Conservation (phyloP, 2,888 invertebrate species). For the Drosophila setosimentum region DNA sequence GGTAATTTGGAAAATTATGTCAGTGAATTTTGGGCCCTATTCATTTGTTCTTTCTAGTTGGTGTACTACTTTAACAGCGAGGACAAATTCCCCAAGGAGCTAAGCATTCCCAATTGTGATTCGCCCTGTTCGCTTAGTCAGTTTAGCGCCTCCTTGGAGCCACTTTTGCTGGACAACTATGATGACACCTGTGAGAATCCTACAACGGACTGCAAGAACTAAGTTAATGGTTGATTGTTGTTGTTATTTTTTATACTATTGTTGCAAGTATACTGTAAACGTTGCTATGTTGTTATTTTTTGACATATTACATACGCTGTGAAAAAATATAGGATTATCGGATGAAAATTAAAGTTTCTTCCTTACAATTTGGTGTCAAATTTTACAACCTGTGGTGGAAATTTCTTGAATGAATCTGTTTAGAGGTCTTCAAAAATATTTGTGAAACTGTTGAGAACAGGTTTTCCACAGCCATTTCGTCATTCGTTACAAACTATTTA, state of each 20-base stretch:
- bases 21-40: not conserved
- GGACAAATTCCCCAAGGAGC: constrained; percentile 86
- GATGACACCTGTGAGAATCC: constrained; percentile 88
- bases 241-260: constrained; percentile 18
- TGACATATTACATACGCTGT: constrained; percentile 3
- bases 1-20: constrained; percentile 84
- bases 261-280: constrained; percentile 24
- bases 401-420: not conserved
- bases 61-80: constrained; percentile 89
- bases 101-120: constrained; percentile 88
- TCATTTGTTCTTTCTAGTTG: constrained; percentile 85
- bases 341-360: not conserved
- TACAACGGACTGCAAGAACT: constrained; percentile 71
- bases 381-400: not conserved
- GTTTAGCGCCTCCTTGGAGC: constrained; percentile 86
- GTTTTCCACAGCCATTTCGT: not conserved
- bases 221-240: constrained; percentile 2
- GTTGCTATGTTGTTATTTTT: constrained; percentile 33
- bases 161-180: constrained; percentile 89
- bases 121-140: constrained; percentile 88
- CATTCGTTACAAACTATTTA: not conserved
- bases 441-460: not conserved
- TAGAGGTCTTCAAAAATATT: not conserved
- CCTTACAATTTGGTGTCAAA: not conserved
- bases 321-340: not conserved